Percentiles rank a stretch among this genome's conserved stretches.
These are phyloP conservation scores for Apteryx mantelli DNA, from an alignment of 2,113 vertebrate species.

Conservation along the genomic window DNA sequence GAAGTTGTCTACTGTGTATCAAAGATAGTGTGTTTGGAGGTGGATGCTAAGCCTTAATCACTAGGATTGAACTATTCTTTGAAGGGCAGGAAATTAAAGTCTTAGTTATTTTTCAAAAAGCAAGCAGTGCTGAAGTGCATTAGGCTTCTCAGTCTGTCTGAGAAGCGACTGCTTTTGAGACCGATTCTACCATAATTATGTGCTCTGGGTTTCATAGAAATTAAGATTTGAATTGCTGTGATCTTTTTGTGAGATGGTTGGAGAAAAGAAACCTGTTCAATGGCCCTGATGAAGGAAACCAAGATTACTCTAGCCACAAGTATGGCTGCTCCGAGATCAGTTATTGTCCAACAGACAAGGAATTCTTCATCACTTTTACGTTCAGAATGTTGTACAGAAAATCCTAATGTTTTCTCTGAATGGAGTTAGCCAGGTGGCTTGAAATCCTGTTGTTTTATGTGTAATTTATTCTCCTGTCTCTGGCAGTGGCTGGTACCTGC, in stretches of 20 bases:
- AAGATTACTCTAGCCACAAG: accelerated
- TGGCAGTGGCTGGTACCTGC: neutral
- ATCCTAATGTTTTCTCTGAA: neutral
- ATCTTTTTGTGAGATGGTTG: neutral
- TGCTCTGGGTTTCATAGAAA: neutral
- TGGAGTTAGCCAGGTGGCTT: neutral
- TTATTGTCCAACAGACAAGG: neutral
- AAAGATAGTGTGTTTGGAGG: neutral
- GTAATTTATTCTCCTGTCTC: conserved; percentile 8
- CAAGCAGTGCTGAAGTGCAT: neutral
- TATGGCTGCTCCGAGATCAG: neutral
- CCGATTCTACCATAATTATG: neutral
- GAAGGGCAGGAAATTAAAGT: conserved; percentile 52
- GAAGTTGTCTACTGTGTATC: neutral
- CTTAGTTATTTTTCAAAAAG: conserved; percentile 17
- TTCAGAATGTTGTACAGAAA: neutral
- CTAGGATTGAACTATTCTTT: neutral
- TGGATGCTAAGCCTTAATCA: conserved; percentile 33
- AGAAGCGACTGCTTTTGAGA: neutral
- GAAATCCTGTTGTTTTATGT: neutral
- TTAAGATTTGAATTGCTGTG: neutral
- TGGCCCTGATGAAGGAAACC: neutral
- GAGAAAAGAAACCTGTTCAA: neutral
- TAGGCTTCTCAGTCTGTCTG: neutral
- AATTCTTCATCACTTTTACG: neutral